Evolutionary conservation across 2,888 invertebrate genomes (phyloP), one percentile per base, ranked within the genome.

Genomic region (Scrobipalpa costella): DNA sequence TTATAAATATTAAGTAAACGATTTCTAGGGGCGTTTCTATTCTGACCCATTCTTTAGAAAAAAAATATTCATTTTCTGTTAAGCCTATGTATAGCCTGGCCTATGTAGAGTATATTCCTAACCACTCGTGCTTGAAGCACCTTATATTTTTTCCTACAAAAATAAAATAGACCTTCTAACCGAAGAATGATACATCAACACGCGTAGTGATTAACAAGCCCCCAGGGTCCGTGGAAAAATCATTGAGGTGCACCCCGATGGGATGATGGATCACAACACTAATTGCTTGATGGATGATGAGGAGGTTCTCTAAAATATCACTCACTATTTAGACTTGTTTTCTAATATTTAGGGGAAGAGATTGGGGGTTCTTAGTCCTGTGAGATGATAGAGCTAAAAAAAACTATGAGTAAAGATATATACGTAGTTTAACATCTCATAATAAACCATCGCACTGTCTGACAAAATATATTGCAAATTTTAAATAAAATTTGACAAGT

Each of bases 221-320:
- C 85, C 88, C 67, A 64, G 83, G 68, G 88, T 74, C 72, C 68
- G 71, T 71, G 77, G 80, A 87, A 89, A 86, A 89, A 85, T 86
- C 83, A 86, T 87, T 80, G 83, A 78, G 78, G 89, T 87, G 88
- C 90, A 90, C 88, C 81, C 88, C 92, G 52, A 33, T 52, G 15
- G 34, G 55, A 94, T 95, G 95, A 95, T 95, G 94, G 95, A 95
- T 95, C 94, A 92, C 81, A 76, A 76, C 72, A 86, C 93, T 95
- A 95, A 95, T 95, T 95, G 95, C 93, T 93, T 95, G 95, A 95
- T 95, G 93, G 95, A 95, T 95, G 94, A 91, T 69, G 66, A 69
- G 64, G 62, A 64, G 68, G 69, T 65, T 67, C 67, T 68, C 66
- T 70, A 69, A 69, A 70, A 87, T 72, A 70, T 68, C 68, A 67